These are phyloP conservation scores for Rostratula benghalensis DNA, from an alignment of 2,113 vertebrate genomes.

Conservation along the genomic window DNA sequence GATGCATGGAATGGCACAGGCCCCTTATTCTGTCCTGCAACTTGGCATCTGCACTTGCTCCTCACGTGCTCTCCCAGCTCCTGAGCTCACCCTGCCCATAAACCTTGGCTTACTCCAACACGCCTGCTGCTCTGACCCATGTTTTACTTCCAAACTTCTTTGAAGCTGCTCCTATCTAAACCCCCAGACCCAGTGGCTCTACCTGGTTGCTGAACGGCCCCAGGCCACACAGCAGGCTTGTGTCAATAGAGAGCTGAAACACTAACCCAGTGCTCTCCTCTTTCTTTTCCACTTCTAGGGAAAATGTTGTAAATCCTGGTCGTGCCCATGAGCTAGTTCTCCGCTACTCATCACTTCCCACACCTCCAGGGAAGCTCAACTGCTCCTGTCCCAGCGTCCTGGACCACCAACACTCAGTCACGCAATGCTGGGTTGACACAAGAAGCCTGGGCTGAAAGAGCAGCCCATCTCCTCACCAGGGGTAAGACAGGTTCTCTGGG, in stretches of 20 bases:
- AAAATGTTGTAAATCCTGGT: background rate
- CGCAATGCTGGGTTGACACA: background rate
- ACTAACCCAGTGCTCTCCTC: background rate
- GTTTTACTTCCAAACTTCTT: constrained; percentile 27
- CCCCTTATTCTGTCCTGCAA: background rate
- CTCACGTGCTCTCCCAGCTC: background rate
- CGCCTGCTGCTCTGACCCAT: constrained; percentile 35
- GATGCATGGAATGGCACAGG: accelerated
- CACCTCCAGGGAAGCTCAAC: background rate
- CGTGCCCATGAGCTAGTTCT: background rate
- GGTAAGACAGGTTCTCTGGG: background rate
- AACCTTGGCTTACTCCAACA: constrained; percentile 46
- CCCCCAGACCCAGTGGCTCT: background rate
- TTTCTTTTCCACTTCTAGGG: background rate
- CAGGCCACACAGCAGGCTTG: background rate
- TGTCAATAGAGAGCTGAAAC: constrained; percentile 20
- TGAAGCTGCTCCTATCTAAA: constrained; percentile 52
- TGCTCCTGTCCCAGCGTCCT: background rate
- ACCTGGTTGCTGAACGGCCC: constrained; percentile 24
- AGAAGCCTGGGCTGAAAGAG: background rate
- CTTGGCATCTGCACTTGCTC: constrained; percentile 2
- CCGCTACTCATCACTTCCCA: background rate
- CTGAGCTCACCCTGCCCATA: constrained; percentile 22
- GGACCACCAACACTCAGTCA: background rate
- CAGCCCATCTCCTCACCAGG: accelerated